Evolutionary conservation across 2,888 invertebrate genomes (phyloP).

Genomic region (Ariolimax columbianus): DNA sequence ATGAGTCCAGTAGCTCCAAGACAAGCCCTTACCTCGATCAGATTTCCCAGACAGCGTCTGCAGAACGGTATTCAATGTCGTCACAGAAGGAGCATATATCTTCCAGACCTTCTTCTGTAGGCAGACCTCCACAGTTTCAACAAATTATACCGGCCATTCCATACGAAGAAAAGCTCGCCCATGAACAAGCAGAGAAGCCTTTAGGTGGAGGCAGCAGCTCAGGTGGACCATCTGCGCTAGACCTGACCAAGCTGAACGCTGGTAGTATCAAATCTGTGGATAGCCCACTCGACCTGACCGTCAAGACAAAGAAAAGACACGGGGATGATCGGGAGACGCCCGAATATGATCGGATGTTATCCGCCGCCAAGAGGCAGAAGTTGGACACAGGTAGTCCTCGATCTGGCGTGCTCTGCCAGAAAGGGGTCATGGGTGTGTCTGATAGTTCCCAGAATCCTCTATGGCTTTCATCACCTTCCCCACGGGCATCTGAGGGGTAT

Average conservation of each 20-base stretch:
- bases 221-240: constrained; percentile 41
- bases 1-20: constrained; percentile 25
- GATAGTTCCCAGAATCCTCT: constrained; percentile 32
- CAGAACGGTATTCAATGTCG: constrained; percentile 10
- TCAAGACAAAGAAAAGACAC: constrained; percentile 49
- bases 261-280: constrained; percentile 40
- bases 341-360: constrained; percentile 38
- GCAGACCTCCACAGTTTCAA: background rate
- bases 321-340: constrained; percentile 31
- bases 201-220: background rate
- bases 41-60: background rate
- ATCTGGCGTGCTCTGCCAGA: background rate
- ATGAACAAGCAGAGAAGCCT: background rate
- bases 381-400: constrained; percentile 28
- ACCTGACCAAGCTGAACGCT: constrained; percentile 47
- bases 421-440: background rate
- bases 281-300: constrained; percentile 51
- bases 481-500: constrained; percentile 27
- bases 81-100: constrained; percentile 23
- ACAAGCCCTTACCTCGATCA: constrained; percentile 9
- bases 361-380: constrained; percentile 42
- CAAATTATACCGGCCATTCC: background rate
- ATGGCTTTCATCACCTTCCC: constrained; percentile 49
- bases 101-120: constrained; percentile 30
- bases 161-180: background rate